A percentile compares a stretch with the other conserved stretches of the same genome.
Evolutionary conservation across 2,797 vertebrate genomes (phyloP).

Genomic region (Pipistrellus nathusii): DNA sequence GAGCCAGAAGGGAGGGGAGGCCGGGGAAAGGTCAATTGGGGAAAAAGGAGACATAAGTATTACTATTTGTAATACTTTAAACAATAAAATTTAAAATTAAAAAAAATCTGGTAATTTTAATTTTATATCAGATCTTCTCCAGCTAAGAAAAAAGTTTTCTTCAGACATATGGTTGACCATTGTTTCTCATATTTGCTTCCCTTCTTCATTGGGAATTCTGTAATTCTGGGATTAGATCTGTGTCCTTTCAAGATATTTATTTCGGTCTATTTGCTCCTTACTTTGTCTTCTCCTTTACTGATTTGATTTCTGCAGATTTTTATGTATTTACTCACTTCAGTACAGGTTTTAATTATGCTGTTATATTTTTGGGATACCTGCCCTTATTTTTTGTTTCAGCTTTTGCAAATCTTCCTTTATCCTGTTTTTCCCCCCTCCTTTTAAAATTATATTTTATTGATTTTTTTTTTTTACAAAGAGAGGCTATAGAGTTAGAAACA

Average conservation of each 20-base stretch:
- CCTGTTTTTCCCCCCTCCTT: neutral
- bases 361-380: neutral
- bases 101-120: neutral
- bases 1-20: too few species aligned
- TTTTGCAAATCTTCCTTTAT: constrained; percentile 16
- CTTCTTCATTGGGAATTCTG: neutral
- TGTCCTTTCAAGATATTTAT: neutral
- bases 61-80: too few species aligned
- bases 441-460: too few species aligned
- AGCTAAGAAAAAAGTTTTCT: constrained; percentile 4
- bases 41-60: too few species aligned
- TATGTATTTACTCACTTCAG: neutral
- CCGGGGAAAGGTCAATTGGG: too few species aligned
- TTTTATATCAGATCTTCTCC: constrained; percentile 26
- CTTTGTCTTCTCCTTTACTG: neutral
- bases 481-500: too few species aligned
- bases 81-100: neutral
- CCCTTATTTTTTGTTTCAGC: constrained; percentile 19
- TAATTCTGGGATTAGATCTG: neutral
- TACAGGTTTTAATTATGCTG: neutral
- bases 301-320: neutral
- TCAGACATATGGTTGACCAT: neutral
- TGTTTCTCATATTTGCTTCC: neutral
- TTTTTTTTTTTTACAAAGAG: too few species aligned
- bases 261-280: neutral